Conservation (phyloP, 1,140 invertebrate species). For the Metaphire vulgaris region DNA sequence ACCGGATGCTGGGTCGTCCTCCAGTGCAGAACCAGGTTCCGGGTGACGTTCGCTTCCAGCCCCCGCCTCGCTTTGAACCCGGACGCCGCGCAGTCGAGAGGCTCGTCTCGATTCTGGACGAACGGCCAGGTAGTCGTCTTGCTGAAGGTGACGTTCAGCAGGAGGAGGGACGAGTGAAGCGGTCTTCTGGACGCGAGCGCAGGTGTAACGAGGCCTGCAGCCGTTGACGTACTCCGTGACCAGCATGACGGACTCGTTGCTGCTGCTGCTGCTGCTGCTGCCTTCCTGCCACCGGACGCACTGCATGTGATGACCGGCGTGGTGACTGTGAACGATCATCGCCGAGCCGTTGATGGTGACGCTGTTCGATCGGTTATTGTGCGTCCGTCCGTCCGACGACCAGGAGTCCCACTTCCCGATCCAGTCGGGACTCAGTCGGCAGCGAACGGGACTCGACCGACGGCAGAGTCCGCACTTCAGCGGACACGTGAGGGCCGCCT, state of each 20-base stretch:
- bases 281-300: conserved; percentile 21
- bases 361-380: not conserved
- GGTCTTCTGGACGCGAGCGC: conserved; percentile 14
- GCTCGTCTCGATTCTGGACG: not conserved
- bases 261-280: conserved; percentile 3
- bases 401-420: conserved; percentile 11
- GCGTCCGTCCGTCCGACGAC: not conserved
- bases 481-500: conserved; percentile 23
- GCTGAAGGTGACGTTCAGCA: conserved; percentile 11
- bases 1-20: not conserved
- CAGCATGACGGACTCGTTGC: conserved; percentile 11
- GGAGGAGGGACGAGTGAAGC: not conserved
- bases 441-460: conserved; percentile 11
- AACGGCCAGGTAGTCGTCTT: conserved; percentile 10
- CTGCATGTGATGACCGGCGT: not conserved
- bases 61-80: not conserved
- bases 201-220: conserved; percentile 25
- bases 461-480: conserved; percentile 22
- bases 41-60: not conserved
- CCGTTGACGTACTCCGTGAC: conserved; percentile 23
- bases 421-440: conserved; percentile 6
- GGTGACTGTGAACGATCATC: not conserved
- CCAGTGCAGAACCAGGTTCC: not conserved
- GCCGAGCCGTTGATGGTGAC: conserved; percentile 15
- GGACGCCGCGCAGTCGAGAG: conserved; percentile 4